Base-by-base conservation (phyloP, 2,113 vertebrate genomes). In the Saimiri boliviensis region DNA sequence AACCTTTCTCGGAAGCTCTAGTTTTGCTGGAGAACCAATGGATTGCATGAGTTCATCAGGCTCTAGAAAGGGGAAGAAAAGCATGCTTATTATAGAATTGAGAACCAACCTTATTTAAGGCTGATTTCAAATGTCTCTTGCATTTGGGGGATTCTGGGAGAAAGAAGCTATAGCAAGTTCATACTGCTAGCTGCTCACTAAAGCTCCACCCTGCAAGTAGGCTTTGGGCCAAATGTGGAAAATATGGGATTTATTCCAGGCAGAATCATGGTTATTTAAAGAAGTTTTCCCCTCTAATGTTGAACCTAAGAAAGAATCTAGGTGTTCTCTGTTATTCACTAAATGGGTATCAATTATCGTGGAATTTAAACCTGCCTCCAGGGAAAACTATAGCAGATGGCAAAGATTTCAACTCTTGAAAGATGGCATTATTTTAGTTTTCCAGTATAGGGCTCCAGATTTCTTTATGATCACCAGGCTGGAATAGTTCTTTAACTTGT, bases 401-500 rank as follows among this genome's bases (percentile, higher is more conserved):
- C 8, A 88, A 94, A 97, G 9, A 54, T 58, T 42, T 94, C 3
- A 86, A 71, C 2, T 66, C 23, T 81, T 40, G 2, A 74, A 83
- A 86, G 27, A 95, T 77, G 45, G 1, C 13, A 30, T 42, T 74
- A 25, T 95, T 96, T 96, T 86, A 80, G 58, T 32, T 84, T 90
- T 32, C 14, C 47, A 49, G 16, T 56, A 85, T 88, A 14, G 25
- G 12, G 37, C 3, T 91, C 32, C 40, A 92, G 6, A 3, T 89
- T 89, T 93, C 37, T 73, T n/a, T 93, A 91, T 45, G 77, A 76
- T 19, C 40, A 40, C 23, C 1, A 45, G 40, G 9, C 0, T 84
- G 79, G 7, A 3, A 73, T 86, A 82, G 70, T 83, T 93, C 35
- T 94, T 76, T 16, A 70, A 20, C 2, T 20, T 82, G 1, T n/a